These are phyloP conservation scores for Noturus placidus DNA, from an alignment of 2,113 vertebrate genomes.

Conservation along the genomic window DNA sequence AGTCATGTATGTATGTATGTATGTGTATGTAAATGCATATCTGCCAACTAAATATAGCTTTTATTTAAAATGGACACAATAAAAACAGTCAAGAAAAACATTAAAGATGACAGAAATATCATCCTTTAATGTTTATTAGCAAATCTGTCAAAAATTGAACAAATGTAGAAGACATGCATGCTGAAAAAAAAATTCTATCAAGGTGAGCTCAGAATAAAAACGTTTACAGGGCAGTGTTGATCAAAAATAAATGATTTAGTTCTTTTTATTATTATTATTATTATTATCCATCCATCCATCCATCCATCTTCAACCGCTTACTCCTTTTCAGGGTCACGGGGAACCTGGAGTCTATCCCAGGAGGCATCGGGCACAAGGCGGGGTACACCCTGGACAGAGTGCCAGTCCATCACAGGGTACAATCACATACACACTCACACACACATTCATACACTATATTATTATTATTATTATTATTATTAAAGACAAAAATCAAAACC, in stretches of 20 bases:
- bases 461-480: too few species aligned
- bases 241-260: background rate
- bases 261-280: background rate
- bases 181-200: background rate
- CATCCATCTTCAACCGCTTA: too few species aligned
- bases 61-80: background rate
- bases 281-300: too few species aligned
- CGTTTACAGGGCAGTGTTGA: conserved; percentile 29
- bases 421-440: too few species aligned
- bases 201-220: conserved; percentile 4
- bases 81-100: background rate
- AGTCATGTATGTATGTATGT: background rate
- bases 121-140: conserved; percentile 5
- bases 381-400: too few species aligned
- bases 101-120: background rate
- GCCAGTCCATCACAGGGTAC: too few species aligned
- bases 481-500: background rate
- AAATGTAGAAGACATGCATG: conserved; percentile 37
- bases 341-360: too few species aligned
- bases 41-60: background rate
- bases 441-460: too few species aligned
- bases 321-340: too few species aligned
- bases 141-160: conserved; percentile 19
- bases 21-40: background rate
- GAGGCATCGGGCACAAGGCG: too few species aligned